A percentile compares a stretch with the other conserved stretches of the same genome.
Evolutionary conservation across 2,113 vertebrate species (phyloP).

Genomic region (Embiotoca jacksoni): DNA sequence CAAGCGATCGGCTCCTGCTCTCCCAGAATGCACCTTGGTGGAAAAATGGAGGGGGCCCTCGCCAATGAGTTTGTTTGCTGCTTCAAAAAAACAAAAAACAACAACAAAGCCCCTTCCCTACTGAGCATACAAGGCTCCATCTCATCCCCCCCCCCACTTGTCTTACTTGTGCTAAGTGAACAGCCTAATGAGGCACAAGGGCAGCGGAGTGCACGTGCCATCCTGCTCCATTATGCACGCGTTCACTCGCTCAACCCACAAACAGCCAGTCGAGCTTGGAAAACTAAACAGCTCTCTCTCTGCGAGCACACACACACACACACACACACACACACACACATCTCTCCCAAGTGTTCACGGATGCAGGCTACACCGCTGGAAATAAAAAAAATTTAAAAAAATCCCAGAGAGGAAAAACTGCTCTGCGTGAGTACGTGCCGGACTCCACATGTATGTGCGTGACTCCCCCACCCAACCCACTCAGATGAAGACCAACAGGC

Average conservation of each 20-base stretch:
- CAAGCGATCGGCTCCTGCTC: conserved; percentile 29
- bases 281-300: conserved; percentile 54
- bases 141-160: conserved; percentile 33
- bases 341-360: conserved; percentile 52
- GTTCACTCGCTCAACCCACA: conserved; percentile 50
- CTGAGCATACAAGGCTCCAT: conserved; percentile 26
- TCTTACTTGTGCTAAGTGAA: conserved; percentile 74
- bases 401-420: neutral
- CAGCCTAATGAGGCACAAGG: conserved; percentile 77
- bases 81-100: conserved; percentile 56
- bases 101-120: conserved; percentile 24
- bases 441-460: conserved; percentile 58
- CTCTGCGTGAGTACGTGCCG: conserved; percentile 59
- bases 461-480: neutral
- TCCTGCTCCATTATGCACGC: conserved; percentile 62
- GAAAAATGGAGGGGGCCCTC: conserved; percentile 9
- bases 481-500: neutral
- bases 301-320: neutral
- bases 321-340: neutral
- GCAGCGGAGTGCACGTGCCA: conserved; percentile 70
- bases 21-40: conserved; percentile 62
- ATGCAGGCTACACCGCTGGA: conserved; percentile 35
- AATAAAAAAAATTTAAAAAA: conserved; percentile 33
- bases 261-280: conserved; percentile 50
- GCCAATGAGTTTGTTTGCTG: conserved; percentile 52